Evolutionary conservation across 2,888 invertebrate species (phyloP), one percentile per base, ranked within the genome.

Genomic region (Drosophila kuntzei): DNA sequence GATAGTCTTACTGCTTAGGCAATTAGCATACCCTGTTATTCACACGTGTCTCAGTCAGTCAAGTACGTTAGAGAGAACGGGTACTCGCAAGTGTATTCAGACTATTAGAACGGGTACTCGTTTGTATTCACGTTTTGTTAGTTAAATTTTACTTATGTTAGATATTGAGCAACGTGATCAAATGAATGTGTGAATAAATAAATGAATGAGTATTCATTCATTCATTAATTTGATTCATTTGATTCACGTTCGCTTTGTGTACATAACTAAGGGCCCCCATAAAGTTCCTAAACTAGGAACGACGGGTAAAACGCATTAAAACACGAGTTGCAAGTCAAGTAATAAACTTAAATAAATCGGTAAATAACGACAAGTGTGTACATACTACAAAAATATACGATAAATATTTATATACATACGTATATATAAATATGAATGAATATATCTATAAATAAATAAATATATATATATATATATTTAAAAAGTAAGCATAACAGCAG

Each of bases 241-340:
- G 61, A 58, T 59, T 36, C 20, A 51, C 65, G 63, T 61, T 71
- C 66, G 75, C 76, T 44, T 71, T 74, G 65, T 86, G 87, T 84
- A 84, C 70, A 83, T 86, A 83, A 72, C 51, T 71, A 68, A 79
- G 70, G 71, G 74, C 69, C 68, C 82, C 67, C 65, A 64, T n/a
- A 64, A 69, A 85, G 82, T 85, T 82, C 86, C 86, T 85, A 82
- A 64, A 59, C 63, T 72, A 65, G 82, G 86, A 85, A 80, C 80
- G 41, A 80, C 72, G 82, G 86, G 80, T 78, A 76, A 71, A 71
- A 51, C 63, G 73, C 69, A 72, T 64, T 53, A 49, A 50, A 49
- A 51, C 34, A 70, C 68, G 76, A 82, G 74, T 78, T 73, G 57
- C 69, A 78, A 79, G 79, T 83, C 86, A 83, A 86, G 81, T 86